Conservation (phyloP, 2,888 invertebrate genomes). For the Unio delphinus region DNA sequence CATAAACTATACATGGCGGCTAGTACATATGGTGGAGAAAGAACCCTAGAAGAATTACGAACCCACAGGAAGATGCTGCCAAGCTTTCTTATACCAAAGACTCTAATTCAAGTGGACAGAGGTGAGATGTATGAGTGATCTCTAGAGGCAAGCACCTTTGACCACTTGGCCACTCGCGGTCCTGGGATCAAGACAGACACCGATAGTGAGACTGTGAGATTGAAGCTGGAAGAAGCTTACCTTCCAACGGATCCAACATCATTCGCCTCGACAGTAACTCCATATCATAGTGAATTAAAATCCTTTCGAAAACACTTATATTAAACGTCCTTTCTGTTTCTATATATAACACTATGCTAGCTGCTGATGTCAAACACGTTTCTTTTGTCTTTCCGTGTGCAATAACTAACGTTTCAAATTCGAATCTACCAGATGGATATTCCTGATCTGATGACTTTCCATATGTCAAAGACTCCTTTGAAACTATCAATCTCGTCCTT, state of each 20-base stretch:
- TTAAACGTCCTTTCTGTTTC: constrained; percentile 41
- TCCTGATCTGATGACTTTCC: background rate
- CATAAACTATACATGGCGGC: no score
- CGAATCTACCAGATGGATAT: constrained; percentile 16
- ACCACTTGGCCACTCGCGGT: no score
- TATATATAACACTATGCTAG: constrained; percentile 41
- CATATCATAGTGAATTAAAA: constrained; percentile 44
- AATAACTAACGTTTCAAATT: constrained; percentile 23
- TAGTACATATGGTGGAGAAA: no score
- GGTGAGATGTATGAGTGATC: no score
- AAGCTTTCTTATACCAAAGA: no score
- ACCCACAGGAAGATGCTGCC: no score
- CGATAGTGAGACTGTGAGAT: no score
- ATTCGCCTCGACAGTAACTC: constrained; percentile 15
- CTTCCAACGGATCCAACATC: constrained; percentile 39
- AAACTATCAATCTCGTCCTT: constrained; percentile 39
- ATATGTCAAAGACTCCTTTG: constrained; percentile 34
- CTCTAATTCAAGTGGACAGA: no score
- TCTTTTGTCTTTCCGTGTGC: constrained; percentile 37
- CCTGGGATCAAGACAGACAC: no score
- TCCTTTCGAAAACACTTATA: constrained; percentile 32
- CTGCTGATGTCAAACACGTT: constrained; percentile 36
- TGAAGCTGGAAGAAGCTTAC: constrained; percentile 20
- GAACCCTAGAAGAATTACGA: no score
- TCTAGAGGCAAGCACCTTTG: no score